Percentiles rank a stretch among this genome's conserved stretches.
Conservation (phyloP, 2,113 vertebrate genomes). For the Haemorhous mexicanus region DNA sequence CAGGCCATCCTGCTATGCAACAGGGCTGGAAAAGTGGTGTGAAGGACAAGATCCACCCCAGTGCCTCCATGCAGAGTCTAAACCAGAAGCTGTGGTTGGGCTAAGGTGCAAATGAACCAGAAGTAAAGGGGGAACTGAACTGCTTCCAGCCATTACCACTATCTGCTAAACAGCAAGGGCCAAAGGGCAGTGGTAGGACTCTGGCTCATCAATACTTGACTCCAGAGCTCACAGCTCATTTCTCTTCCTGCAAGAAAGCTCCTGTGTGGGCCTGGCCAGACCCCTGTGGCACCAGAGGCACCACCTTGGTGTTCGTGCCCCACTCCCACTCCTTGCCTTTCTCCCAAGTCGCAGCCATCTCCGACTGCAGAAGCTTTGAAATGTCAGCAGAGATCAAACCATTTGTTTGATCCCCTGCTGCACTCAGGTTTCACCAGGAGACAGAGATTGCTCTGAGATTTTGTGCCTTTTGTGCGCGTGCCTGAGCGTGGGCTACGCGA, state of each 20-base stretch:
- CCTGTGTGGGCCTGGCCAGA: neutral
- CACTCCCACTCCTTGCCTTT: neutral
- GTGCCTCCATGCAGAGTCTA: neutral
- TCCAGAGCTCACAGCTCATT: neutral
- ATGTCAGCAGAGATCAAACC: neutral
- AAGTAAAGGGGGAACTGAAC: neutral
- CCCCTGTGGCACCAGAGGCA: rapidly evolving
- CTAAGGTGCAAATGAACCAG: neutral
- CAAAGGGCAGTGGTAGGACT: neutral
- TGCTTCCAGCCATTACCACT: neutral
- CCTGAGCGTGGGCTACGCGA: neutral
- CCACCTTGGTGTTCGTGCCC: neutral
- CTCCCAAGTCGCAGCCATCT: neutral
- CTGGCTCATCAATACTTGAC: neutral
- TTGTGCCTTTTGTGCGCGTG: neutral
- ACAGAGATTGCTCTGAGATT: neutral
- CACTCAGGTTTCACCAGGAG: neutral
- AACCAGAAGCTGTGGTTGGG: neutral
- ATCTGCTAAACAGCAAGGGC: neutral
- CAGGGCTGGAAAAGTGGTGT: neutral
- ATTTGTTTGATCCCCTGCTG: neutral
- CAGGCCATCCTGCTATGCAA: neutral
- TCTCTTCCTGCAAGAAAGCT: neutral
- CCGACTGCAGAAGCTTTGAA: neutral
- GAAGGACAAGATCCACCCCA: neutral